phyloP scores from a whole-genome alignment of 2,113 vertebrate species.

The Echinops telfairi region DNA sequence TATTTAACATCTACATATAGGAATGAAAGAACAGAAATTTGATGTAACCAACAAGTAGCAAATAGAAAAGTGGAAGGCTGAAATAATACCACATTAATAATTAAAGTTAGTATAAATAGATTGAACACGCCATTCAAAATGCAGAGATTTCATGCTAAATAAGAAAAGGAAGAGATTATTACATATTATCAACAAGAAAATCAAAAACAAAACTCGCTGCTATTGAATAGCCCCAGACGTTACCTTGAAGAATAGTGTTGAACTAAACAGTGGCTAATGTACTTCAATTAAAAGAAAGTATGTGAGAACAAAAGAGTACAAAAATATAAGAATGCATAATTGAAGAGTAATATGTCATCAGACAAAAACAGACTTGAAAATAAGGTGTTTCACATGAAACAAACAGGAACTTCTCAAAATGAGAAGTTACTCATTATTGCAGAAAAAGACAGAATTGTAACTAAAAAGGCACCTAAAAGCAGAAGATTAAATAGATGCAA shows the following conservation, averaged over 20 bases:
- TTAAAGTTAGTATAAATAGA: background rate
- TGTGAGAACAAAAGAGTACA: background rate
- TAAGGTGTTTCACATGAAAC: background rate
- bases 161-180: background rate
- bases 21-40: background rate
- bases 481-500: background rate
- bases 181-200: background rate
- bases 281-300: background rate
- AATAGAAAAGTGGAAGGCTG: background rate
- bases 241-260: too few species aligned
- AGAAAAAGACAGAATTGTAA: background rate
- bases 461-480: background rate
- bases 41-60: background rate
- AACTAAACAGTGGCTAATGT: too few species aligned
- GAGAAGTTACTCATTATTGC: background rate
- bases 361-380: background rate
- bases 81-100: background rate
- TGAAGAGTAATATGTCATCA: background rate
- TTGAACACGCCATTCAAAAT: background rate
- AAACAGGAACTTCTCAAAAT: background rate
- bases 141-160: background rate
- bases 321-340: background rate
- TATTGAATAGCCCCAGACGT: too few species aligned
- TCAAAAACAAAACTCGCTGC: too few species aligned
- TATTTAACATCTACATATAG: background rate